Percentiles rank a stretch among this genome's conserved stretches.
These are phyloP conservation scores for Patiria miniata DNA, from an alignment of 35 echinoderm and acorn worm species.

Conservation along the genomic window DNA sequence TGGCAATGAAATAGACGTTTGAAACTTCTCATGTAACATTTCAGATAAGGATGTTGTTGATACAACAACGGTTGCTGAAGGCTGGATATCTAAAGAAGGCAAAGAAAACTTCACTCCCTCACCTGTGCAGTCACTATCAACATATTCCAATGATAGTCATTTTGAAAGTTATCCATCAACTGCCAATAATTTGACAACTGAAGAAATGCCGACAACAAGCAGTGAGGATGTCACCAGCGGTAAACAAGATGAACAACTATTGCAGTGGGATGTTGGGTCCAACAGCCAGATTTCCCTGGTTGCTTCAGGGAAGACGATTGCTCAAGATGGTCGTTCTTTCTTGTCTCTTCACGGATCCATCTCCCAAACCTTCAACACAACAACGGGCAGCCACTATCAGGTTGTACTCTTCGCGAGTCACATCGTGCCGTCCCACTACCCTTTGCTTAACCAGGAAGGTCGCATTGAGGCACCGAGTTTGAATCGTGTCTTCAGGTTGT, in stretches of 20 bases:
- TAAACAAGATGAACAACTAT: neutral
- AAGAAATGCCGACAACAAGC: too few relatives aligned
- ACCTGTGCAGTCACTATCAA: too few relatives aligned
- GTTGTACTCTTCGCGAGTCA: neutral
- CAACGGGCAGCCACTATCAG: neutral
- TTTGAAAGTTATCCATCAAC: too few relatives aligned
- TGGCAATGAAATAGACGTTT: too few relatives aligned
- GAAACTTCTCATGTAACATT: too few relatives aligned
- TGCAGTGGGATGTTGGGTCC: neutral
- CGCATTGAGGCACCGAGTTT: constrained; percentile 22
- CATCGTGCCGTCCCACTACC: neutral
- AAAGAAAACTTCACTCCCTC: too few relatives aligned
- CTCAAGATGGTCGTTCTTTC: neutral
- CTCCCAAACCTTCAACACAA: constrained; percentile 29
- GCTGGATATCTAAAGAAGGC: too few relatives aligned
- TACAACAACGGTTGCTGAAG: too few relatives aligned
- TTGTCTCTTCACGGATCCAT: neutral
- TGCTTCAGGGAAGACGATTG: neutral
- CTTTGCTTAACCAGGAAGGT: constrained; percentile 26
- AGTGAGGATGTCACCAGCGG: neutral
- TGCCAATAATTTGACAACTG: too few relatives aligned
- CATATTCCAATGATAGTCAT: too few relatives aligned
- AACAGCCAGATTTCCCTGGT: neutral
- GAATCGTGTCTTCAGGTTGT: constrained; percentile 34
- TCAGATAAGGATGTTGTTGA: too few relatives aligned